Percentiles rank a stretch among this genome's conserved stretches.
These are phyloP conservation scores for Irena cyanogastra DNA, from an alignment of 2,113 vertebrate genomes.

Conservation along the genomic window DNA sequence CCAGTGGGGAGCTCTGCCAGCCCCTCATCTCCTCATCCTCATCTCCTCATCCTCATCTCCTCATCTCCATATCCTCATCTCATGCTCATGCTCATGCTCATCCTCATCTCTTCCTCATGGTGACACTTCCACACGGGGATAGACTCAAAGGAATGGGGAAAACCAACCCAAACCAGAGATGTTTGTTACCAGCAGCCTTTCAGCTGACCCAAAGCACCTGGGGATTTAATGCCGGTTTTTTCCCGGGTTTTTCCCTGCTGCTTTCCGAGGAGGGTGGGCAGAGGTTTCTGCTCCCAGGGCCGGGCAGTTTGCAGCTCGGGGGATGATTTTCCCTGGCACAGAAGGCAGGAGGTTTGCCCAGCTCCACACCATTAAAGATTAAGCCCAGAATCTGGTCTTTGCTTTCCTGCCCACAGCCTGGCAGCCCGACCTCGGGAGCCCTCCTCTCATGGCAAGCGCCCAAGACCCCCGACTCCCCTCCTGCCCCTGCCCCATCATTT, in stretches of 20 bases:
- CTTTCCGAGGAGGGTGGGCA: background rate
- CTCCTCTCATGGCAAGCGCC: background rate
- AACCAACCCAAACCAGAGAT: fast-evolving
- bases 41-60: background rate
- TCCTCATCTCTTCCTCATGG: background rate
- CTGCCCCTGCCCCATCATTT: background rate
- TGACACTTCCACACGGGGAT: fast-evolving
- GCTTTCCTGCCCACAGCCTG: background rate
- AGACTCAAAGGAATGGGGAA: background rate
- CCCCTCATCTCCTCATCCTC: background rate
- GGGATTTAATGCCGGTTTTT: background rate
- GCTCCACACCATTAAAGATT: background rate
- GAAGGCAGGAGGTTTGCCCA: background rate
- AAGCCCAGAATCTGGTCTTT: background rate
- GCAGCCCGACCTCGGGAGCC: background rate
- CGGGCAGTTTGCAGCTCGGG: fast-evolving
- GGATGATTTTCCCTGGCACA: background rate
- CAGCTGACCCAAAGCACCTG: background rate
- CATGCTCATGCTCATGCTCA: too few relatives aligned
- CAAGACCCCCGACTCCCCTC: background rate
- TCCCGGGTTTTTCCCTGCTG: fast-evolving
- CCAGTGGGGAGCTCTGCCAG: fast-evolving
- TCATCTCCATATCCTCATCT: background rate
- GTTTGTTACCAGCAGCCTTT: background rate
- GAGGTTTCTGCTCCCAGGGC: fast-evolving